Conservation (phyloP, 1,140 invertebrate genomes). For the Epicauta chinensis region DNA sequence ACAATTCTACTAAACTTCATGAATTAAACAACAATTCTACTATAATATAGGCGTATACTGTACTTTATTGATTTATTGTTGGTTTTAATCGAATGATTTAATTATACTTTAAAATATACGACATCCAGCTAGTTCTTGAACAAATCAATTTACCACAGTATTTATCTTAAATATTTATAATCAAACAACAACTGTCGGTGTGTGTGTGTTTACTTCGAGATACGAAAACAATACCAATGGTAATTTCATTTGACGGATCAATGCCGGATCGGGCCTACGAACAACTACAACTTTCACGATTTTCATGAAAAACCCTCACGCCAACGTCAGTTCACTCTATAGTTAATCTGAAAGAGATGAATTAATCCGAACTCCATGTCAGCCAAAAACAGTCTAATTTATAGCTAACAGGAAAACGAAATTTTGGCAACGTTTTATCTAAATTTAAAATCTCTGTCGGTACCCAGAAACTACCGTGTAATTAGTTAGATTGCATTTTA, state of each 20-base stretch:
- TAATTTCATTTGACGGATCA: conserved; percentile 21
- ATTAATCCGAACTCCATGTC: conserved; percentile 40
- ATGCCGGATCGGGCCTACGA: too few species aligned
- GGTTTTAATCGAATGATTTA: conserved; percentile 15
- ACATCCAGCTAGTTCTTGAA: too few species aligned
- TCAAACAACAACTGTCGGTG: too few species aligned
- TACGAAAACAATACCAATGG: not conserved
- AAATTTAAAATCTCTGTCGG: conserved; percentile 40
- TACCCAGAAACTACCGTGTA: conserved; percentile 33
- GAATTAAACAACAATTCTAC: conserved; percentile 17
- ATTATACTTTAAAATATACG: conserved; percentile 2
- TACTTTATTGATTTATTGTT: conserved; percentile 22
- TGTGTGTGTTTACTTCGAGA: too few species aligned
- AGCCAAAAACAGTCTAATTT: conserved; percentile 35
- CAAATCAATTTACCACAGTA: too few species aligned
- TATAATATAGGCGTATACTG: conserved; percentile 8
- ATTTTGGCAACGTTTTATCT: conserved; percentile 42
- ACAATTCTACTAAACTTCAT: conserved; percentile 17
- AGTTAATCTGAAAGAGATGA: conserved; percentile 42
- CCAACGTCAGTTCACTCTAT: conserved; percentile 36
- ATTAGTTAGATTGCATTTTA: conserved; percentile 37
- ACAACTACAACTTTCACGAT: conserved; percentile 16
- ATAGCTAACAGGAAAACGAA: conserved; percentile 36
- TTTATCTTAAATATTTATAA: too few species aligned
- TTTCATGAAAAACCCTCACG: conserved; percentile 30